These are phyloP conservation scores for Iphiclides podalirius DNA, from an alignment of 2,888 invertebrate species.

Conservation along the genomic window DNA sequence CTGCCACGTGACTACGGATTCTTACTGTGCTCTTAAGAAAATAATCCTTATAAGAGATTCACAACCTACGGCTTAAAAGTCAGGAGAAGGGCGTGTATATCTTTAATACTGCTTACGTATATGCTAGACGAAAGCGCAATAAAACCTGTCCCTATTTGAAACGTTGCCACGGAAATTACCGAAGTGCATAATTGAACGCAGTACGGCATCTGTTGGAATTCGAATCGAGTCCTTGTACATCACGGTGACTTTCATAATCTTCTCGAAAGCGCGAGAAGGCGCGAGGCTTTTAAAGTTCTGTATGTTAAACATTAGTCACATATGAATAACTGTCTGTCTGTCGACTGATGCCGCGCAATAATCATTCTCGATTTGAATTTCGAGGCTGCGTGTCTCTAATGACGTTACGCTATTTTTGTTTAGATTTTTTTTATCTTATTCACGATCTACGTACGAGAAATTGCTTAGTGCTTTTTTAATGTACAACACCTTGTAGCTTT, in stretches of 20 bases:
- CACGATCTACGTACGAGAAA: too few species aligned
- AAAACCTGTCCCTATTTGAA: background rate
- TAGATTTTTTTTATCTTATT: too few species aligned
- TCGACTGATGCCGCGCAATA: background rate
- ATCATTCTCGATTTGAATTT: slow-evolving; percentile 1
- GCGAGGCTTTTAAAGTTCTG: slow-evolving; percentile 22
- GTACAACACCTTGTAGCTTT: too few species aligned
- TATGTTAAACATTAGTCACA: slow-evolving; percentile 6
- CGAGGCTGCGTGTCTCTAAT: background rate
- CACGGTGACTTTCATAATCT: slow-evolving; percentile 37
- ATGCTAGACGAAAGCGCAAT: background rate
- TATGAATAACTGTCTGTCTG: slow-evolving; percentile 1
- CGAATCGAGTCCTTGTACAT: slow-evolving; percentile 34
- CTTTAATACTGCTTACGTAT: too few species aligned
- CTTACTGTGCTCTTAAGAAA: too few species aligned
- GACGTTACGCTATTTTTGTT: too few species aligned
- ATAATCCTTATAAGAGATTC: too few species aligned
- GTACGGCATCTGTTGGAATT: slow-evolving; percentile 28
- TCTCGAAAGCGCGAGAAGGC: slow-evolving; percentile 17
- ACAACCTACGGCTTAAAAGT: too few species aligned
- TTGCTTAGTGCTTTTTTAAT: too few species aligned
- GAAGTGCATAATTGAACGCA: background rate
- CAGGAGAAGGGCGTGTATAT: too few species aligned
- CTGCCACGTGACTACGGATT: too few species aligned
- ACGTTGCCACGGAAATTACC: background rate